phyloP scores from a whole-genome alignment of 2,113 vertebrate species.

The Callospermophilus lateralis region DNA sequence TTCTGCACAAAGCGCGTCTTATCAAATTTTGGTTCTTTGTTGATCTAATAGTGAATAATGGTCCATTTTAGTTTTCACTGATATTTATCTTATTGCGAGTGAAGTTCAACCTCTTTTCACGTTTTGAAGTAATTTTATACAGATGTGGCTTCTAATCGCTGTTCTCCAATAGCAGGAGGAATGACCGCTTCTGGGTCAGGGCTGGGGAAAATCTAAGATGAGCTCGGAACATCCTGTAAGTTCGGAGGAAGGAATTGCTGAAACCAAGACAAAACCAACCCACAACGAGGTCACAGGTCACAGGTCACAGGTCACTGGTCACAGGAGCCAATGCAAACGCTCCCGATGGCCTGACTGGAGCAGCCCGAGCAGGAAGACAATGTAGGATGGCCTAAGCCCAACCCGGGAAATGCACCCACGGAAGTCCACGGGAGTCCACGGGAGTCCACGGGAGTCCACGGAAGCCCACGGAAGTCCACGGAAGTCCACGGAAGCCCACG shows the following conservation, averaged over 20 bases:
- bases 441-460: no score
- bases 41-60: neutral
- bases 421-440: neutral
- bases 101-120: neutral
- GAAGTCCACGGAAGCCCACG: no score
- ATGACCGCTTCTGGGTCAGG: neutral
- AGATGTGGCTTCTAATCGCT: neutral
- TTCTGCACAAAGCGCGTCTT: neutral
- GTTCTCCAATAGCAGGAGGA: neutral
- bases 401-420: neutral
- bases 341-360: neutral
- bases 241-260: neutral
- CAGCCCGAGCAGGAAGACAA: neutral
- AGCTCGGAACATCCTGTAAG: neutral
- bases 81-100: neutral
- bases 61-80: neutral
- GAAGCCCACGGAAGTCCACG: no score
- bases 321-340: neutral
- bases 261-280: neutral
- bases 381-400: neutral
- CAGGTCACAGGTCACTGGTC: neutral
- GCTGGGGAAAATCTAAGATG: neutral
- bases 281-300: rapidly evolving
- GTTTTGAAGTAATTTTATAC: neutral
- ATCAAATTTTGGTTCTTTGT: neutral